Evolutionary conservation across 2,797 vertebrate genomes (phyloP).

Genomic region (Oreortyx pictus): DNA sequence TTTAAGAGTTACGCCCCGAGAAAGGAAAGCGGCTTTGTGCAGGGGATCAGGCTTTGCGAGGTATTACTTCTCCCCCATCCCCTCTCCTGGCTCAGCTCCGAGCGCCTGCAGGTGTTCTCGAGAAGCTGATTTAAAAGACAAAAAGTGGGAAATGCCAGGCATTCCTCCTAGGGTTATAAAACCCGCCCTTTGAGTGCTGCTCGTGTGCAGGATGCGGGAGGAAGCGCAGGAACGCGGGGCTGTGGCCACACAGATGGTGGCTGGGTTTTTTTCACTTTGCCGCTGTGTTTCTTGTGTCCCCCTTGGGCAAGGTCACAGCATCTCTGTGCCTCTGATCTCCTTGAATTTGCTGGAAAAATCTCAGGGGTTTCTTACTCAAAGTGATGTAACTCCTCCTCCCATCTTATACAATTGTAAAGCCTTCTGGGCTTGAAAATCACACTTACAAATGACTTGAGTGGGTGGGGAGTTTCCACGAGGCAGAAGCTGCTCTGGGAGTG

Average conservation of each 20-base stretch:
- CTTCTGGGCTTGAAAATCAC: not conserved
- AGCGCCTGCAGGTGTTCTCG: not conserved
- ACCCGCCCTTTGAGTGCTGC: not conserved
- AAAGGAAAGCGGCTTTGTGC: not conserved
- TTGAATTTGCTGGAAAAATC: not conserved
- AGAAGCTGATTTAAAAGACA: not conserved
- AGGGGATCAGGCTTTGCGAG: not conserved
- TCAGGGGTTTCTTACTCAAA: not conserved
- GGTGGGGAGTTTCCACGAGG: not conserved
- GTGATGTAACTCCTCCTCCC: not conserved
- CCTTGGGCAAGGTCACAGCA: not conserved
- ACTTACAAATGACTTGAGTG: not conserved
- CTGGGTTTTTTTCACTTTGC: not conserved
- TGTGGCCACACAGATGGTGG: not conserved
- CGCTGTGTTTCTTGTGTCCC: not conserved
- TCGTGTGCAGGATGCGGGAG: not conserved
- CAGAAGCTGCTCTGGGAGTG: not conserved
- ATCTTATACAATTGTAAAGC: not conserved
- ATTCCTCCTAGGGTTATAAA: not conserved
- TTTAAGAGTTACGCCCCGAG: not conserved
- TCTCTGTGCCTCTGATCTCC: not conserved
- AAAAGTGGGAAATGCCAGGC: conserved; percentile 27
- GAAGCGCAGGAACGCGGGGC: not conserved
- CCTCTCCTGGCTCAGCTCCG: fast-evolving
- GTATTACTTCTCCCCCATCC: not conserved